Base-by-base conservation (phyloP, 2,113 vertebrate genomes). In the Peromyscus polionotus region DNA sequence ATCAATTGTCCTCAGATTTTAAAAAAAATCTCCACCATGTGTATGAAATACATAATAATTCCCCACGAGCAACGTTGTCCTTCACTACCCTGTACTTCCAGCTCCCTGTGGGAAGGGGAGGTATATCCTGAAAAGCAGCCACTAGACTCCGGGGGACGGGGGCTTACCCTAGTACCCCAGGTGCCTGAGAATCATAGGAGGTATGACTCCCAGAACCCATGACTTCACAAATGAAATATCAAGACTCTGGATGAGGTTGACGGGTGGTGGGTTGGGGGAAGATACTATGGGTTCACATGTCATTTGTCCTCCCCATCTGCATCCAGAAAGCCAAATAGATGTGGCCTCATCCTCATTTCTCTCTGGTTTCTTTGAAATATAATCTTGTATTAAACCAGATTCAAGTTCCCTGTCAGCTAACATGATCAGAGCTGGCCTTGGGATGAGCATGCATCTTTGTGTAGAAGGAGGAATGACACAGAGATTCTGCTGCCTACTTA, bases 41-140 rank as follows among this genome's bases (percentile, higher is more conserved):
- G n/a, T 93, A 68, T 65, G 91, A 97, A 95, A 95, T 96, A 54
- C 70, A 67, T 94, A 88, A 91, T 96, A 93, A 90, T 76, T 75
- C 4, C 65, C 61, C 20, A 65, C 83, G 75, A 61, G 89, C 85
- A 86, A 54, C 20, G 84, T 39, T 13, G 90, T 54, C 42, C 72
- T 96, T 95, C 39, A 65, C 42, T 19, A 59, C 14, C 19, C 10
- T 4, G 2, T 73, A 83, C 93, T 28, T 48, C 92, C 51, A 80
- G 61, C 86, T 93, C 54, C 26, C 39, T 57, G 36, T 8, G 63
- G 45, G 54, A 93, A 59, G 0, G 10, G 13, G 10, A 19, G 1
- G 1, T 51, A 7, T 45, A 20, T 14, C 10, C 14, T 26, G 22
- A 31, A n/a, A 54, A 80, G 7, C 22, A 26, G 3, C 17, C 28